A percentile compares a stretch with the other conserved stretches of the same genome.
Evolutionary conservation across 2,113 vertebrate species (phyloP).

Genomic region (Columbina picui): DNA sequence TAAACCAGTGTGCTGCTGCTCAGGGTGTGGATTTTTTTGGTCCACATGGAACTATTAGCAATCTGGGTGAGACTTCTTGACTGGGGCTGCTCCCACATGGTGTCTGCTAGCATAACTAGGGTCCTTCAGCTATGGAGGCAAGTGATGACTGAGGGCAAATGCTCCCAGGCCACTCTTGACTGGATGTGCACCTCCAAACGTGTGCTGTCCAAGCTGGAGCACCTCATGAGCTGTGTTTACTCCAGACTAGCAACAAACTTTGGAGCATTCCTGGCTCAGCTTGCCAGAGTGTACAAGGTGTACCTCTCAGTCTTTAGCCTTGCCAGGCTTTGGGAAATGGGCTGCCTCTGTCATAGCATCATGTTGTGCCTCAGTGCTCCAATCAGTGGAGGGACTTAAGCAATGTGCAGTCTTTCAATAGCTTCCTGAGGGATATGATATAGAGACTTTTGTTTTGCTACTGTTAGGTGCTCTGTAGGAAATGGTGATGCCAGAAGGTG

Average conservation of each 20-base stretch:
- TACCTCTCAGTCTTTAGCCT: background rate
- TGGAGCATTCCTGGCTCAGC: accelerated
- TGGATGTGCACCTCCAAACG: accelerated
- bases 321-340: background rate
- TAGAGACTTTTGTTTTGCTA: background rate
- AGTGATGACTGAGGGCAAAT: background rate
- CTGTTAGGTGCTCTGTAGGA: background rate
- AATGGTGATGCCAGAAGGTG: background rate
- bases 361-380: accelerated
- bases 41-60: accelerated
- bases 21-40: background rate
- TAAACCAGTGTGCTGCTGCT: background rate
- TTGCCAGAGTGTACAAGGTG: background rate
- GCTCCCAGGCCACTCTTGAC: background rate
- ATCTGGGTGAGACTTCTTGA: accelerated
- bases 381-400: background rate
- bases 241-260: background rate
- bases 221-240: accelerated
- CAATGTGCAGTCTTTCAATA: background rate
- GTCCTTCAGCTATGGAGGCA: background rate
- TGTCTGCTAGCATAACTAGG: background rate
- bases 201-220: background rate
- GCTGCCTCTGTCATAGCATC: background rate
- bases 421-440: background rate
- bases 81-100: accelerated